Conservation (phyloP, 2,113 vertebrate genomes). For the Toxotes jaculatrix region DNA sequence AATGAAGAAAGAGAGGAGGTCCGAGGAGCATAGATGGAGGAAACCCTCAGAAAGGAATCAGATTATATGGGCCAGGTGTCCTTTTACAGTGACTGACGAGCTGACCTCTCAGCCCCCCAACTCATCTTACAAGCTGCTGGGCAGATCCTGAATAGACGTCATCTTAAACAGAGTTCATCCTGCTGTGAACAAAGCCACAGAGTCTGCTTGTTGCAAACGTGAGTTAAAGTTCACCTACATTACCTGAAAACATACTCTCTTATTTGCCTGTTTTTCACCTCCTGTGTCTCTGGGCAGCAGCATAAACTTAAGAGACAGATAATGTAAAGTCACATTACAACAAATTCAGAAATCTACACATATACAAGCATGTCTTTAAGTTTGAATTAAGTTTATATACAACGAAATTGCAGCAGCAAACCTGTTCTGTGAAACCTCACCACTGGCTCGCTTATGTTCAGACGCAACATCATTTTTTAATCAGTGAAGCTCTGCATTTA, state of each 20-base stretch:
- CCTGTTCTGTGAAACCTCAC: background rate
- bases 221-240: background rate
- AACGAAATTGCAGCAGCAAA: background rate
- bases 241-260: background rate
- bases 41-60: slow-evolving; percentile 61
- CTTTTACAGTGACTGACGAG: slow-evolving; percentile 57
- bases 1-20: slow-evolving; percentile 51
- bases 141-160: background rate
- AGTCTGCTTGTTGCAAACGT: background rate
- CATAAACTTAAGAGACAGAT: background rate
- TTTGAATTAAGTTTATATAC: too few relatives aligned
- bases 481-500: background rate
- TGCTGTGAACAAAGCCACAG: background rate
- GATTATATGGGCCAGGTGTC: slow-evolving; percentile 64
- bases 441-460: background rate
- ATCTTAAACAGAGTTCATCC: background rate
- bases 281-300: too few relatives aligned
- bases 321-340: background rate
- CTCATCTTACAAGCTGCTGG: slow-evolving; percentile 28
- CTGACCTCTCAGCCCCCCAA: background rate
- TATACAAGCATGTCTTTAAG: background rate
- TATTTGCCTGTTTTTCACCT: background rate
- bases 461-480: background rate
- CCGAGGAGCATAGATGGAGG: slow-evolving; percentile 1
- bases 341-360: background rate